phyloP scores from a whole-genome alignment of 2,113 vertebrate species.

The Cygnus buccinator region DNA sequence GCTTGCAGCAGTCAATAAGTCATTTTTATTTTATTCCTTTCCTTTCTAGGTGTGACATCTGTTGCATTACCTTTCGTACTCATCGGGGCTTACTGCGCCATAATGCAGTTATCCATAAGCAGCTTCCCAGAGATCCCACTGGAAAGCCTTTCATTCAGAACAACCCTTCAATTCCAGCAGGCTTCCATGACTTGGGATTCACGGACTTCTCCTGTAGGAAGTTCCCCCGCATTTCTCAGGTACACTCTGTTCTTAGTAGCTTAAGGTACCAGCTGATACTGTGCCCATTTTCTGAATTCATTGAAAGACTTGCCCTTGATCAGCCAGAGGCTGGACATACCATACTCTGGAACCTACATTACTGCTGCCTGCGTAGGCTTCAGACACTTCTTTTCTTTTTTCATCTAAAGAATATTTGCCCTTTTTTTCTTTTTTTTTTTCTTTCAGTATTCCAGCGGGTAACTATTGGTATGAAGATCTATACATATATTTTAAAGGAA shows the following conservation, averaged over 20 bases:
- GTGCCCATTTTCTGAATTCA: not conserved
- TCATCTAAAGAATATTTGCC: not conserved
- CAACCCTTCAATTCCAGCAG: constrained; percentile 95
- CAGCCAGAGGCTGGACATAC: not conserved
- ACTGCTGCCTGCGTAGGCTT: not conserved
- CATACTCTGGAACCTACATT: not conserved
- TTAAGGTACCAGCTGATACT: not conserved
- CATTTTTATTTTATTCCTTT: not conserved
- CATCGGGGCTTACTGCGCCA: constrained; percentile 92
- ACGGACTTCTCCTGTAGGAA: constrained; percentile 97
- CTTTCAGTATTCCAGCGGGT: not conserved
- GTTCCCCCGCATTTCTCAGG: constrained; percentile 96
- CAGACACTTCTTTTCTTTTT: not conserved
- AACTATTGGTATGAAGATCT: not conserved
- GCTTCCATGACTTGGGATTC: constrained; percentile 97
- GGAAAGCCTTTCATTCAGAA: constrained; percentile 97
- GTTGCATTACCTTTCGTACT: constrained; percentile 93
- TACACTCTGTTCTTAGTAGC: constrained; percentile 19
- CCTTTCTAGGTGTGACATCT: constrained; percentile 88
- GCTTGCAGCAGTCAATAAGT: not conserved
- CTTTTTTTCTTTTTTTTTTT: not conserved
- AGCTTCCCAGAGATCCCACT: constrained; percentile 89
- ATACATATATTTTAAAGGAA: not conserved
- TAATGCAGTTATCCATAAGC: constrained; percentile 92
- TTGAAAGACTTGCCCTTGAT: not conserved